These are phyloP conservation scores for Eublepharis macularius DNA, from an alignment of 2,113 vertebrate species.

Conservation along the genomic window DNA sequence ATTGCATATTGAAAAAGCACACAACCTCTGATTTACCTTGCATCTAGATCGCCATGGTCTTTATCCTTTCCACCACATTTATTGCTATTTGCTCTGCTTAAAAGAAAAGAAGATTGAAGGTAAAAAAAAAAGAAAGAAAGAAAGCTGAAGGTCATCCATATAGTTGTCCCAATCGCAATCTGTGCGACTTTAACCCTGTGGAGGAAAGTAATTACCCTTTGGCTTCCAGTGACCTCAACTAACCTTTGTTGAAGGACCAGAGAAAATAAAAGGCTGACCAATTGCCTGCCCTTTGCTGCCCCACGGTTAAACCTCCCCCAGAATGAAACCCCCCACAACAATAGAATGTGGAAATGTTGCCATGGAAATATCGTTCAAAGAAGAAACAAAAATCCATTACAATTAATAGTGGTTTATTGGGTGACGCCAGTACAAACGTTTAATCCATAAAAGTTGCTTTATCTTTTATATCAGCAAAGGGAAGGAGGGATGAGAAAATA, in stretches of 20 bases:
- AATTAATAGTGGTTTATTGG: constrained; percentile 79
- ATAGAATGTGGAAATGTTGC: constrained; percentile 77
- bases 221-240: constrained; percentile 81
- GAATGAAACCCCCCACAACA: constrained; percentile 73
- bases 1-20: constrained; percentile 19
- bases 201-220: constrained; percentile 95
- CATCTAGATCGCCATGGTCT: constrained; percentile 18
- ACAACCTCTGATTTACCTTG: neutral
- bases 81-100: constrained; percentile 57
- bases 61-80: constrained; percentile 37
- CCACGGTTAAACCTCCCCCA: constrained; percentile 77
- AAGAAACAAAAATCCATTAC: constrained; percentile 79
- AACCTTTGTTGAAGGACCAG: constrained; percentile 86
- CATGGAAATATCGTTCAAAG: constrained; percentile 78
- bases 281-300: constrained; percentile 80
- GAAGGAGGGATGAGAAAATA: constrained; percentile 57
- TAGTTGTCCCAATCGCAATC: constrained; percentile 82
- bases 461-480: constrained; percentile 55
- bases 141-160: constrained; percentile 73
- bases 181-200: constrained; percentile 86
- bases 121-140: constrained; percentile 39
- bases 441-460: constrained; percentile 62
- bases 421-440: constrained; percentile 65
- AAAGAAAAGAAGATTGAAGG: constrained; percentile 67
- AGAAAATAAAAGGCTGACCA: constrained; percentile 91